Evolutionary conservation across 2,113 vertebrate species (phyloP).

Genomic region (Oceanites oceanicus): DNA sequence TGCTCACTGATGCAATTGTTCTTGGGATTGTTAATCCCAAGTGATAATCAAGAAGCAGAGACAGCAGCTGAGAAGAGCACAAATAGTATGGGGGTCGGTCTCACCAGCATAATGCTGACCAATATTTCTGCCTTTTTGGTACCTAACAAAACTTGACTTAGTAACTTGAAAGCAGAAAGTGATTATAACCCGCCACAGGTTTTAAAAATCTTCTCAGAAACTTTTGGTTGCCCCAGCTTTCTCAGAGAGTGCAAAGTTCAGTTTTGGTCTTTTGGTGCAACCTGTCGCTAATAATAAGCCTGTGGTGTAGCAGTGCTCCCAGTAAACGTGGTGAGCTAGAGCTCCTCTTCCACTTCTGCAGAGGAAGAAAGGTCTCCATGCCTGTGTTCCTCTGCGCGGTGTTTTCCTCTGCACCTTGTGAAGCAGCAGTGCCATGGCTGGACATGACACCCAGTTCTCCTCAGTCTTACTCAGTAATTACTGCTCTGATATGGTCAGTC

Average conservation of each 20-base stretch:
- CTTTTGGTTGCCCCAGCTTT: background rate
- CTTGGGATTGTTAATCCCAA: constrained; percentile 41
- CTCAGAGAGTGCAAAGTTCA: background rate
- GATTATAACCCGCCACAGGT: constrained; percentile 36
- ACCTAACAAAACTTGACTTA: constrained; percentile 33
- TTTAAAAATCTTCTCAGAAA: background rate
- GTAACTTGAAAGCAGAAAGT: constrained; percentile 46
- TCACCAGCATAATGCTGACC: constrained; percentile 34
- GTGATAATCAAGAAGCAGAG: constrained; percentile 59
- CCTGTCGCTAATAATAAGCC: background rate
- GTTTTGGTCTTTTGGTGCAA: background rate
- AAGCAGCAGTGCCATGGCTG: background rate
- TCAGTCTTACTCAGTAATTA: background rate
- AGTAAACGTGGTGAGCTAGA: background rate
- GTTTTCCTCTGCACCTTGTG: background rate
- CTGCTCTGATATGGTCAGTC: background rate
- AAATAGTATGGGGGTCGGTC: constrained; percentile 28
- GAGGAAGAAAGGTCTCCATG: background rate
- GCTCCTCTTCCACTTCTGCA: background rate
- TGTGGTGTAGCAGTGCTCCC: background rate
- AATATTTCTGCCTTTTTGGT: constrained; percentile 60
- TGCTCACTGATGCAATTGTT: constrained; percentile 47
- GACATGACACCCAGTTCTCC: background rate
- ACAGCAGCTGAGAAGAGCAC: constrained; percentile 57
- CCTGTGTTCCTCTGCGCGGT: fast-evolving